Conservation (phyloP, 35 echinoderm and acorn worm genomes). For the Anneissia japonica region DNA sequence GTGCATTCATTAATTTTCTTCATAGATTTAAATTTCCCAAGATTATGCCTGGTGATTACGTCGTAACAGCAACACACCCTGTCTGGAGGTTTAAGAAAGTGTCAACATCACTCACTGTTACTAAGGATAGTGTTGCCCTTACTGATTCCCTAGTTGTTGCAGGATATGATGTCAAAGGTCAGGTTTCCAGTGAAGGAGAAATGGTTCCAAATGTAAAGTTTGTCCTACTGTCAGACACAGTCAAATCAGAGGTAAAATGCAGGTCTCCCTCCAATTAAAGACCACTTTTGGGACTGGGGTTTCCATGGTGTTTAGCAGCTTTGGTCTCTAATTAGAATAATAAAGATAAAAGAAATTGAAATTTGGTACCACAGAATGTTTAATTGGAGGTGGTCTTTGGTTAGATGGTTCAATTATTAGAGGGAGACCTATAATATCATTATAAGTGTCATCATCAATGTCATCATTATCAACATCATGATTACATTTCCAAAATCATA, state of each 20-base stretch:
- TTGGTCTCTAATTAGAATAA: neutral
- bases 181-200: slow-evolving; percentile 84
- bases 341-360: no score
- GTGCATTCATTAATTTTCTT: neutral
- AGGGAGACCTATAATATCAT: no score
- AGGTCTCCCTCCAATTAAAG: no score
- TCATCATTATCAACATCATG: no score
- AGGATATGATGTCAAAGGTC: slow-evolving; percentile 86
- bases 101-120: slow-evolving; percentile 40
- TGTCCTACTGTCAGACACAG: slow-evolving; percentile 63
- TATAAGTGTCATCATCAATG: no score
- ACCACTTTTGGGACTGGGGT: no score
- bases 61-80: slow-evolving; percentile 68
- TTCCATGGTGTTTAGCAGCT: no score
- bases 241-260: slow-evolving; percentile 62
- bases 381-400: no score
- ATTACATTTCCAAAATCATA: no score
- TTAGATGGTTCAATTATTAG: no score
- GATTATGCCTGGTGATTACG: slow-evolving; percentile 80
- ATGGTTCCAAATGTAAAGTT: slow-evolving; percentile 85
- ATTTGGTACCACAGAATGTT: no score
- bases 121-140: slow-evolving; percentile 55
- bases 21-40: slow-evolving; percentile 56
- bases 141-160: slow-evolving; percentile 53
- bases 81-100: slow-evolving; percentile 72